These are phyloP conservation scores for Taxidea taxus DNA, from an alignment of 2,113 vertebrate genomes.

Conservation along the genomic window DNA sequence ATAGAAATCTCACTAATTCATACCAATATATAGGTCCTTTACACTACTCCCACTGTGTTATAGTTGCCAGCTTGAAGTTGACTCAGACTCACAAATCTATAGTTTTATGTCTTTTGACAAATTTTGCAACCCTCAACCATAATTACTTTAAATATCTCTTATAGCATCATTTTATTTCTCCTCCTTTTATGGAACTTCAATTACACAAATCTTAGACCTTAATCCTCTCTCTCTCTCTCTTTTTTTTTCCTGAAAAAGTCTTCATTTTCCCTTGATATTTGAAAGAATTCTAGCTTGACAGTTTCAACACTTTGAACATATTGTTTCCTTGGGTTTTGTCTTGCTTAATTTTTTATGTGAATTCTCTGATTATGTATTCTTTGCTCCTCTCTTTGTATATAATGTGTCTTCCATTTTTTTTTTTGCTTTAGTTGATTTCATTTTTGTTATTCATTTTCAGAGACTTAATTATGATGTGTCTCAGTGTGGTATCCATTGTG, in stretches of 20 bases:
- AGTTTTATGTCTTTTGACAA: background rate
- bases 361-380: background rate
- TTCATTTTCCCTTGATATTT: background rate
- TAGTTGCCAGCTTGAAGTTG: background rate
- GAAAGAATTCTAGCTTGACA: background rate
- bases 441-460: background rate
- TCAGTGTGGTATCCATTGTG: background rate
- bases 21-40: background rate
- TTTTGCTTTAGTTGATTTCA: background rate
- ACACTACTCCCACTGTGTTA: background rate
- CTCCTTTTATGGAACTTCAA: background rate
- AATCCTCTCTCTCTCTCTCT: background rate
- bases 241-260: background rate
- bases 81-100: background rate
- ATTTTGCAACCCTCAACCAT: background rate
- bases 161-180: background rate
- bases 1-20: background rate
- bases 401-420: background rate
- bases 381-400: background rate
- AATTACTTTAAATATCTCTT: background rate
- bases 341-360: background rate
- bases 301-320: background rate
- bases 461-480: background rate
- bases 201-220: background rate
- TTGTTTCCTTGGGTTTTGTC: background rate